These are phyloP conservation scores for Tragelaphus strepsiceros DNA, from an alignment of 2,113 vertebrate species.

Conservation along the genomic window DNA sequence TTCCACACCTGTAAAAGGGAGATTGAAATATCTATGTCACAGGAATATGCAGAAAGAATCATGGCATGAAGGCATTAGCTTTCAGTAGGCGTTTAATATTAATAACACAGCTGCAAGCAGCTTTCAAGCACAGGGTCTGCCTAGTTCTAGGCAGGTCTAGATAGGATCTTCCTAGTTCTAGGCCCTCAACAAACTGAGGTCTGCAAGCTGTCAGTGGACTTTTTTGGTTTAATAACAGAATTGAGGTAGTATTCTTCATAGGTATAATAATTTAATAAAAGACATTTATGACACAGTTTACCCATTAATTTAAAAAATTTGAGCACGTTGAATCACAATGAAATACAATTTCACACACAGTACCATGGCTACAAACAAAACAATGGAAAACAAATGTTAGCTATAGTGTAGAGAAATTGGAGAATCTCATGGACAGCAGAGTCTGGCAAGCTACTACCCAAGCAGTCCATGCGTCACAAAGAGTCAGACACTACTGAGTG, in stretches of 20 bases:
- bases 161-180: fast-evolving
- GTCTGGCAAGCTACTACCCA: background rate
- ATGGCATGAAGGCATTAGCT: background rate
- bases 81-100: background rate
- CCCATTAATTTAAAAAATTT: background rate
- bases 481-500: fast-evolving
- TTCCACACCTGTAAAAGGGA: background rate
- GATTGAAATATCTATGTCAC: background rate
- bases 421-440: background rate
- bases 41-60: background rate
- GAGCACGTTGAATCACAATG: background rate
- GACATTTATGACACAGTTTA: background rate
- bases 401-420: background rate
- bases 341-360: background rate
- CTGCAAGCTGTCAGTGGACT: background rate
- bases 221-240: background rate
- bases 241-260: background rate
- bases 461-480: background rate
- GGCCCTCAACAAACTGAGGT: background rate
- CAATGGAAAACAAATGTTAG: background rate
- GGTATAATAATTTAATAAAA: background rate
- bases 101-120: background rate
- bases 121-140: background rate
- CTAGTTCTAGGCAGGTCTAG: background rate
- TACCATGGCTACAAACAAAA: background rate